Base-by-base conservation (phyloP, 2,113 vertebrate genomes). In the Silurus glanis region DNA sequence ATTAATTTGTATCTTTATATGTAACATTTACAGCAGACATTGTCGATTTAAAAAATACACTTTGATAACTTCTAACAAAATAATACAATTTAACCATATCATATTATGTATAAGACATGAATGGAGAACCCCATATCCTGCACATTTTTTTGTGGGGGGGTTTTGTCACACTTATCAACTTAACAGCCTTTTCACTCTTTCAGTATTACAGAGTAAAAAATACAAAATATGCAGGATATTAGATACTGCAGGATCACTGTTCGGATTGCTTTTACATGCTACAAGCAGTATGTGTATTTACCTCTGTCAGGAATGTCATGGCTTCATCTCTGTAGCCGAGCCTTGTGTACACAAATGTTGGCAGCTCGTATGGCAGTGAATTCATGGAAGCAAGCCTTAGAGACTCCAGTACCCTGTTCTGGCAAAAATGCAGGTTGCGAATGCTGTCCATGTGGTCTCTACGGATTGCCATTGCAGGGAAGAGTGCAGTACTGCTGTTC, bases 401-500 rank as follows among this genome's bases (percentile, higher is more conserved):
- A 1, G 96, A 94, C 90, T 96, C 96, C 3, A 91, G 87, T 83
- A 96, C 89, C 59, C 94, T 90, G 88, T 97, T 95, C 55, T 94
- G 93, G 47, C 95, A 94, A 90, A 97, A 97, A 74, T 87, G 90
- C 81, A 95, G 89, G 86, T 95, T 92, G 0, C 88, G 93, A 88
- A 92, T 17, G 23, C 92, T 93, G 83, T 95, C 93, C 86, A 89
- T 90, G 59, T 95, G 91, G 37, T 80, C 83, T 87, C 95, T 96
- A 84, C 92, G 94, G 83, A 96, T 91, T 9, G 92, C 91, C 83
- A 75, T 92, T 0, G 96, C 96, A 81, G 96, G 94, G 86, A 94
- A 97, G 3, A 96, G 90, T 6, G 93, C 95, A 14, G 93, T 92
- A 90, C 94, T 96, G 91, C 92, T 96, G 88, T 96, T 94, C 95